These are phyloP conservation scores for Drosophila albomicans DNA, from an alignment of 1,140 invertebrate species.

Conservation along the genomic window DNA sequence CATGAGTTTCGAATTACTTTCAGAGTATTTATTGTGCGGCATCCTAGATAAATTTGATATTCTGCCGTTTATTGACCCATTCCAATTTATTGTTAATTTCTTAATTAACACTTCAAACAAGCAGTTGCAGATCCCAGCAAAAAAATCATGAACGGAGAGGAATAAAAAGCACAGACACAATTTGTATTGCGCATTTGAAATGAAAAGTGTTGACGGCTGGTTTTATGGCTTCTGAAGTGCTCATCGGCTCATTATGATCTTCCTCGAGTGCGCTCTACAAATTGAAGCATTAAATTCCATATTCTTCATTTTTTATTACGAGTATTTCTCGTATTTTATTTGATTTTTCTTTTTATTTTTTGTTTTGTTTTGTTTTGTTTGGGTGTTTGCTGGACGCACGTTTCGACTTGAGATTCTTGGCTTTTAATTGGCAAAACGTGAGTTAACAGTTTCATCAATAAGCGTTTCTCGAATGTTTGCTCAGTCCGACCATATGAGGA, in stretches of 20 bases:
- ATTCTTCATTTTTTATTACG: slow-evolving; percentile 9
- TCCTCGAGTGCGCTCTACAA: slow-evolving; percentile 46
- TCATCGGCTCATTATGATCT: slow-evolving; percentile 47
- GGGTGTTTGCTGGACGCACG: slow-evolving; percentile 70
- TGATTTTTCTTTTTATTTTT: slow-evolving; percentile 6
- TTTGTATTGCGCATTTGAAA: slow-evolving; percentile 70
- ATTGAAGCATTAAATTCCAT: slow-evolving; percentile 57
- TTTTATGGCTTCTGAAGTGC: slow-evolving; percentile 49
- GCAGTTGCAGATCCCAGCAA: slow-evolving; percentile 26
- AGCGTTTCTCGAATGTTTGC: slow-evolving; percentile 50
- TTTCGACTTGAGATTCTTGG: slow-evolving; percentile 68
- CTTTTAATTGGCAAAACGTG: slow-evolving; percentile 75
- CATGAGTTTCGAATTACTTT: not conserved
- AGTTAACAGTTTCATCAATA: slow-evolving; percentile 76
- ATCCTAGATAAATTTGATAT: not conserved
- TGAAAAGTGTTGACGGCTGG: slow-evolving; percentile 70
- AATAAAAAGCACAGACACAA: slow-evolving; percentile 12
- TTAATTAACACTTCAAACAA: slow-evolving; percentile 72
- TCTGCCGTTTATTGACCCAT: slow-evolving; percentile 46
- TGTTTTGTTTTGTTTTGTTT: slow-evolving; percentile 47
- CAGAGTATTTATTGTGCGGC: slow-evolving; percentile 6
- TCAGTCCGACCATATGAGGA: slow-evolving; percentile 53
- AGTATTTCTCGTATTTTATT: slow-evolving; percentile 29
- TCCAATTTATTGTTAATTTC: slow-evolving; percentile 67
- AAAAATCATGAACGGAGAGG: not conserved